A percentile compares a stretch with the other conserved stretches of the same genome.
Conservation (phyloP, 2,888 invertebrate species). For the Blastobasis lacticolella region DNA sequence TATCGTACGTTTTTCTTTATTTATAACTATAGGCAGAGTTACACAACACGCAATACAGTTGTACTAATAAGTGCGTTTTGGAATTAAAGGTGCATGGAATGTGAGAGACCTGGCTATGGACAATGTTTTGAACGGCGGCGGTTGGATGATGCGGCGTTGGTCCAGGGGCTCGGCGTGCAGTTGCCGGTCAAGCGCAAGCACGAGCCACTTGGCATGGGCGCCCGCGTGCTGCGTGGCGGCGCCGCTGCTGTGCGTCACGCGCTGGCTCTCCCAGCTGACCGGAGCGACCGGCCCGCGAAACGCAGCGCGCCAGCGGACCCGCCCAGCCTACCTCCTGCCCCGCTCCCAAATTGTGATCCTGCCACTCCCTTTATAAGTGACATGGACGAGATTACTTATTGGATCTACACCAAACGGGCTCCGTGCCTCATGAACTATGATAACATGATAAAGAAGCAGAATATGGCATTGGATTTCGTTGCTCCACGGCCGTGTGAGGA, state of each 20-base stretch:
- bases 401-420: conserved; percentile 61
- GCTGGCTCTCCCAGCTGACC: conserved; percentile 21
- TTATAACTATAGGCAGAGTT: too few species aligned
- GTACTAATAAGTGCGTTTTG: not conserved
- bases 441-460: conserved; percentile 38
- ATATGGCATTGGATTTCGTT: conserved; percentile 37
- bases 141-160: conserved; percentile 15
- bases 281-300: conserved; percentile 17
- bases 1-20: too few species aligned
- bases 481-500: conserved; percentile 28
- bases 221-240: conserved; percentile 31
- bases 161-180: conserved; percentile 8
- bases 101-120: conserved; percentile 31
- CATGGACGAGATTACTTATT: conserved; percentile 66
- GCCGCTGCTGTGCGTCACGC: conserved; percentile 30
- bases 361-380: conserved; percentile 56
- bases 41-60: too few species aligned
- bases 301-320: conserved; percentile 26
- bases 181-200: conserved; percentile 28
- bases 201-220: conserved; percentile 21
- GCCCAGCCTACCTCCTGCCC: conserved; percentile 16
- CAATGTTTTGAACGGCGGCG: conserved; percentile 19
- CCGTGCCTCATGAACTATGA: conserved; percentile 63
- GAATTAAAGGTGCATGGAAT: conserved; percentile 55
- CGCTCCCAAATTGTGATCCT: conserved; percentile 10